These are phyloP conservation scores for Poecilia gillii DNA, from an alignment of 2,797 vertebrate genomes.

Conservation along the genomic window DNA sequence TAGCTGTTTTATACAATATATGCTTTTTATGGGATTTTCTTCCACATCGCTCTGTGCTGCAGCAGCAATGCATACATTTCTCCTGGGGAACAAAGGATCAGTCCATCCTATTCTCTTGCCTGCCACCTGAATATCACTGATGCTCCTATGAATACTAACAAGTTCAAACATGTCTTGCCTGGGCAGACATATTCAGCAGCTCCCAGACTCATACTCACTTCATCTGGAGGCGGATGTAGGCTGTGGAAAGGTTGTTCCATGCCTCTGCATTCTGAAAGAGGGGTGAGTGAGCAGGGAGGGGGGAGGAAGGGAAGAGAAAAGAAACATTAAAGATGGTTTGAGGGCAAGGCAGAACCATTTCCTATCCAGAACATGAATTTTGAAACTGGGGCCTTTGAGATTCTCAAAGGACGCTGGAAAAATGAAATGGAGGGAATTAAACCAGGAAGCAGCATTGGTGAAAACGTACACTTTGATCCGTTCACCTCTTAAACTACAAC, in stretches of 20 bases:
- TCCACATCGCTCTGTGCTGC: background rate
- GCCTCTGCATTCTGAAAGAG: constrained; percentile 91
- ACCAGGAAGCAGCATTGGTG: background rate
- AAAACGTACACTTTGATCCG: background rate
- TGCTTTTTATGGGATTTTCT: background rate
- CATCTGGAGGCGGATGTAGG: constrained; percentile 91
- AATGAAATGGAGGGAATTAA: background rate
- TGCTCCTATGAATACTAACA: background rate
- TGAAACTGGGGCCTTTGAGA: background rate
- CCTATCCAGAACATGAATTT: background rate
- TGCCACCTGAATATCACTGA: background rate
- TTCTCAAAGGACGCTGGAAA: background rate
- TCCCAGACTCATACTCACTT: constrained; percentile 84
- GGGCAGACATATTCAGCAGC: constrained; percentile 2
- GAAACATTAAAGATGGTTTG: background rate
- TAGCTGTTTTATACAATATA: background rate
- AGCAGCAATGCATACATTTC: background rate
- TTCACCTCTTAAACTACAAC: background rate
- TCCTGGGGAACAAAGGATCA: background rate
- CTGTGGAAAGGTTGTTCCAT: constrained; percentile 97
- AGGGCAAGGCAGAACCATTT: background rate
- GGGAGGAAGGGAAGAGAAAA: background rate
- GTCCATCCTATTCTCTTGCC: background rate
- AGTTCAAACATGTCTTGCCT: background rate
- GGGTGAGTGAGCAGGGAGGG: background rate